Evolutionary conservation across 2,797 vertebrate species (phyloP), one percentile per base, ranked within the genome.

Genomic region (Cetoscarus ocellatus): DNA sequence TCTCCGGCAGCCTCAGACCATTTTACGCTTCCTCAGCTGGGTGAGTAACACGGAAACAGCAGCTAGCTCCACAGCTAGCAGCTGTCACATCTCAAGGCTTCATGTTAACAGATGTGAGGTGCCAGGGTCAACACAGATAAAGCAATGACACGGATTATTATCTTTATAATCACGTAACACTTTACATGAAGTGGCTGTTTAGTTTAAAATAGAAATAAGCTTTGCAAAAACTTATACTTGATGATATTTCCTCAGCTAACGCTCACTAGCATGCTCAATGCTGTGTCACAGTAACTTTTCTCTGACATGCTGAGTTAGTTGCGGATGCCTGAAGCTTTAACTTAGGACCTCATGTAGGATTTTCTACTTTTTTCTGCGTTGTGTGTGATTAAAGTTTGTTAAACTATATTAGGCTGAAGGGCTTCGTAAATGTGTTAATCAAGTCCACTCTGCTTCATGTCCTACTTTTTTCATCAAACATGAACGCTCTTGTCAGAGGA

Each of bases 1-100:
- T 49, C 0, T 92, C 0, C 92, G 86, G 50, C 89, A 90, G 60
- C 93, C 94, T 10, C 93, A 94, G 70, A 94, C 93, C 19, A 70
- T 94, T 27, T 15, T 91, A 60, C 92, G 94, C 58, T 67, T 79
- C 57, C 62, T 94, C 52, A 91, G 94, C 70, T 95, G 94, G 94
- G 94, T 95, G 85, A 95, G 93, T 92, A 70, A 54, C 56, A 67
- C 70, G 55, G 43, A 56, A 64, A 54, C 57, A 44, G 43, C 59
- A 8, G 49, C 51, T 67, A 74, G 67, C 53, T n/a, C 38, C 10
- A 35, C 6, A 27, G 47, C 53, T 81, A 86, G 79, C 87, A 61
- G 56, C 70, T 76, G 80, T 85, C 82, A 83, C 67, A 45, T 48
- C 48, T 19, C 18, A 3, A n/a, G 44, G 35, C 54, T 27, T 36